A percentile compares a stretch with the other conserved stretches of the same genome.
Conservation (phyloP, 2,797 vertebrate species). For the Urosaurus nigricauda region DNA sequence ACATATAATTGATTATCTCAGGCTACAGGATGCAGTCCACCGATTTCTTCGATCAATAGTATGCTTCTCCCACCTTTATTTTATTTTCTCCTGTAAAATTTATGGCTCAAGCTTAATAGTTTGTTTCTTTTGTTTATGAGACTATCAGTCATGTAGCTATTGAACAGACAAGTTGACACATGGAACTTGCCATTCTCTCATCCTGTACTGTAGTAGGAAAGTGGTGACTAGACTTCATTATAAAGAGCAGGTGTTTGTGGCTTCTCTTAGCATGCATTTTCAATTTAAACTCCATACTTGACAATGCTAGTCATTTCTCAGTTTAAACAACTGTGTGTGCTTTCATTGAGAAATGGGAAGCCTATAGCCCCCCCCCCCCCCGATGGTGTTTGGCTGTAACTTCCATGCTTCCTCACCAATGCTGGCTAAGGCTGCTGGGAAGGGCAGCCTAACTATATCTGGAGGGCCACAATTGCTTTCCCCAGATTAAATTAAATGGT, state of each 20-base stretch:
- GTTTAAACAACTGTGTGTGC: background rate
- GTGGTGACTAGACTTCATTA: conserved; percentile 1
- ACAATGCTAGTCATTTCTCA: background rate
- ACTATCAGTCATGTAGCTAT: conserved; percentile 39
- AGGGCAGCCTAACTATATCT: background rate
- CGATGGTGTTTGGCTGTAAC: background rate
- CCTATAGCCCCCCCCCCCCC: background rate
- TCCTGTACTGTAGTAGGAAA: conserved; percentile 15
- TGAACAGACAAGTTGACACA: background rate
- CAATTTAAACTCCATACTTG: background rate
- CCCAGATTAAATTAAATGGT: background rate
- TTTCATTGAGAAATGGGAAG: background rate
- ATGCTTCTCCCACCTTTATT: background rate
- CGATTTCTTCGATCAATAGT: conserved; percentile 33
- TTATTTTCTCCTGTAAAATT: conserved; percentile 49
- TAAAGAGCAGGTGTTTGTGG: background rate
- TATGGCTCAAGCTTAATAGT: background rate
- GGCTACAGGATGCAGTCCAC: conserved; percentile 30
- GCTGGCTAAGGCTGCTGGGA: background rate
- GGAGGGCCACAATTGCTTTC: background rate
- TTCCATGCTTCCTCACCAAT: background rate
- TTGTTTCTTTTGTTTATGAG: background rate
- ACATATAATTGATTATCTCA: conserved; percentile 31
- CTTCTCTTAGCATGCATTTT: background rate
- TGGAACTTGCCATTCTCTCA: conserved; percentile 27